Evolutionary conservation across 1,140 invertebrate species (phyloP).

Genomic region (Ips nitidus): DNA sequence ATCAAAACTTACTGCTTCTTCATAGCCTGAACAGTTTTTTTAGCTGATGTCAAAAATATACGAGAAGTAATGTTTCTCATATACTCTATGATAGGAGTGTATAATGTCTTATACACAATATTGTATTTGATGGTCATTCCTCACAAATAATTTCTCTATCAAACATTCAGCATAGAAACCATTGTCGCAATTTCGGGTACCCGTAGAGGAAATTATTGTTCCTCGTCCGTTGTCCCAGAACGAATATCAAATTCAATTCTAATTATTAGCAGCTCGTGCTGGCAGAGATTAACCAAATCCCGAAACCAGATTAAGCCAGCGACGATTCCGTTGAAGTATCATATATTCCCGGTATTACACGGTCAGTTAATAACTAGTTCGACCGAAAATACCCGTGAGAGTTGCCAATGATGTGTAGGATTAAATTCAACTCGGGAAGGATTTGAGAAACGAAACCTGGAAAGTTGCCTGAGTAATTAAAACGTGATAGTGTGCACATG

Average conservation of each 20-base stretch:
- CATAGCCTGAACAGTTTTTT: no score
- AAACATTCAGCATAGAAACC: no score
- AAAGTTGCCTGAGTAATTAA: constrained; percentile 1
- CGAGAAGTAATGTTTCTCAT: no score
- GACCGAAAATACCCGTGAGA: constrained; percentile 5
- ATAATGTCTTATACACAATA: no score
- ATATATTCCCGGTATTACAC: constrained; percentile 3
- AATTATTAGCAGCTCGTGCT: not conserved
- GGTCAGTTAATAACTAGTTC: not conserved
- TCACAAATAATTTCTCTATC: no score
- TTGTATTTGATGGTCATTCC: no score
- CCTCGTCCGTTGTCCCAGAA: not conserved
- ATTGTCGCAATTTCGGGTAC: no score
- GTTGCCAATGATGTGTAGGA: constrained; percentile 4
- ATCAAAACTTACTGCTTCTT: no score
- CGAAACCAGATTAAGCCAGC: not conserved
- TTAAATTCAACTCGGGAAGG: constrained; percentile 1
- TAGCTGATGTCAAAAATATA: no score
- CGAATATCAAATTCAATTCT: not conserved
- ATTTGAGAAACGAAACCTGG: constrained; percentile 1
- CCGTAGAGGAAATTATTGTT: not conserved
- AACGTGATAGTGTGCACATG: not conserved
- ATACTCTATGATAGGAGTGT: no score
- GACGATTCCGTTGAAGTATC: constrained; percentile 3
- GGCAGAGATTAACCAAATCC: not conserved